Base-by-base conservation (phyloP, 2,888 invertebrate species). In the Euzetes globulus region DNA sequence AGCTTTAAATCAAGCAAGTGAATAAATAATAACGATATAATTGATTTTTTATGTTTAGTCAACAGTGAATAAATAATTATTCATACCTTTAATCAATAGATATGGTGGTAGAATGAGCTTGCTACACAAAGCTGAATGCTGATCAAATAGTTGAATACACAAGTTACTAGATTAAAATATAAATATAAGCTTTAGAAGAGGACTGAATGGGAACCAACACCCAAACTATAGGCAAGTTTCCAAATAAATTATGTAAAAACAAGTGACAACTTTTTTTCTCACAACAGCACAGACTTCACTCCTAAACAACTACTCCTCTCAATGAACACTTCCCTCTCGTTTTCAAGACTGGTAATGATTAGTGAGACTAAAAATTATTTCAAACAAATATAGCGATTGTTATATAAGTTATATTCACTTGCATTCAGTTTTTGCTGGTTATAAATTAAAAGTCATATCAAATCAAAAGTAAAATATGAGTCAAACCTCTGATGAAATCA, bases 221-320 rank as follows among this genome's bases (percentile, higher is more conserved):
- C 68, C 68, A 68, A 68, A 68, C 68, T 68, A 25, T 68, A 68
- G 68, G 37, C 68, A 68, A 37, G 29, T 68, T 68, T 68, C 41
- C 68, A 68, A 68, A 41, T 68, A 60, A n/a, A 60, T n/a, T 19
- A 22, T 19, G 11, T 60, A 60, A 60, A 29, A 60, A 27, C 13
- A 5, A 55, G n/a, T 58, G 58, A 33, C 17, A 60, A 33, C 29
- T n/a, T 55, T 25, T 19, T 55, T 15, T 47, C 5, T 55, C n/a
- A 2, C 1, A 50, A 19, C 19, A 19, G 19, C 19, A 50, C 19
- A n/a, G 1, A 50, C 55, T 55, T 55, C 55, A 4, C n/a, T 19
- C 19, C 1, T 17, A 25, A n/a, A 55, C 55, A 13, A 41, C 41
- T 41, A 22, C 55, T 55, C 55, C 22, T 55, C 25, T 55, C 25